A percentile compares a stretch with the other conserved stretches of the same genome.
Evolutionary conservation across 2,113 vertebrate genomes (phyloP).

Genomic region (Callipepla californica): DNA sequence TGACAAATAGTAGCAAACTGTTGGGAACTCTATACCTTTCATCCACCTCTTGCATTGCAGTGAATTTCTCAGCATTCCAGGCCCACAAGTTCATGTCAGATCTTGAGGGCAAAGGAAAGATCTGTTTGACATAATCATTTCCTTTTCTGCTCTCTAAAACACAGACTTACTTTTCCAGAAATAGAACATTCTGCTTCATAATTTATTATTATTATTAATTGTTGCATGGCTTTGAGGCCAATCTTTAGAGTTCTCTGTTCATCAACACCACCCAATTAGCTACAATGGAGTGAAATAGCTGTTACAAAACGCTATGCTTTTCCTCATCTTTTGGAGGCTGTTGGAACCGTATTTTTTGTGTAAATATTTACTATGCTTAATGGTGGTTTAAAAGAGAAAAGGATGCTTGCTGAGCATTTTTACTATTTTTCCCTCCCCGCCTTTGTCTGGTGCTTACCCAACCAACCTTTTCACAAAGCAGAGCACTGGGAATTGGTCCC

Average conservation of each 20-base stretch:
- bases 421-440: neutral
- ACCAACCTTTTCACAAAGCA: neutral
- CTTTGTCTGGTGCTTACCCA: neutral
- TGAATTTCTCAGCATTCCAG: neutral
- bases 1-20: neutral
- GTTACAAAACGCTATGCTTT: neutral
- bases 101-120: neutral
- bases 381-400: neutral
- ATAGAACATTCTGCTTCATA: neutral
- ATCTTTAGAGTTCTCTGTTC: neutral
- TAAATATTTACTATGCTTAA: conserved; percentile 5
- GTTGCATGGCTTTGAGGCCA: neutral
- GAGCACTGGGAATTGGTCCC: neutral
- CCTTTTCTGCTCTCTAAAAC: neutral
- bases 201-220: fast-evolving
- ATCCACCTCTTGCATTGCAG: fast-evolving
- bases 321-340: neutral
- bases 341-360: neutral
- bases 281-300: neutral
- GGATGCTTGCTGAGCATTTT: neutral
- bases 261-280: neutral
- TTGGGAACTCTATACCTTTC: fast-evolving
- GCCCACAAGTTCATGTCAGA: neutral
- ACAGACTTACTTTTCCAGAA: neutral
- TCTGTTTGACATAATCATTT: neutral